Evolutionary conservation across 2,113 vertebrate genomes (phyloP).

Genomic region (Vulpes vulpes): DNA sequence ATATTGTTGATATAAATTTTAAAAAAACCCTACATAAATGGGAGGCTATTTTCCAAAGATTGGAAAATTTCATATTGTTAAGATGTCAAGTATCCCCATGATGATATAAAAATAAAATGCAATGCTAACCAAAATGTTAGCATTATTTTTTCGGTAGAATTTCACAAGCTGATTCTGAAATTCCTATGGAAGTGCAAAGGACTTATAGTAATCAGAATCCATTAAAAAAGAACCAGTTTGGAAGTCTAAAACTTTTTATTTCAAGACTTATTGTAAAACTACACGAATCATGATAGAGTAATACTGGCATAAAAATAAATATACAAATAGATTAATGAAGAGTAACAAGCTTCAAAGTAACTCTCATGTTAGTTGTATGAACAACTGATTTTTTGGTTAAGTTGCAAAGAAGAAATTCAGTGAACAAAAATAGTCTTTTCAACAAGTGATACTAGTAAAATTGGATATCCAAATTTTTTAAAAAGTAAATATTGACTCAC

Average conservation of each 20-base stretch:
- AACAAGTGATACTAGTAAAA: neutral
- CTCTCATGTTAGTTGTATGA: neutral
- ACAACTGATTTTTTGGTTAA: neutral
- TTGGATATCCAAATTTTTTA: neutral
- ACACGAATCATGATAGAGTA: neutral
- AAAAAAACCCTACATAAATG: neutral
- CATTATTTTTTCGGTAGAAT: neutral
- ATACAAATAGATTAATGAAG: neutral
- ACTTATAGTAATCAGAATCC: neutral
- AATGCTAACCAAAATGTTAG: neutral
- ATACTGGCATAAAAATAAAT: neutral
- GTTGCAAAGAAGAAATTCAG: neutral
- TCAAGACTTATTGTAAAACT: neutral
- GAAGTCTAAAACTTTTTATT: neutral
- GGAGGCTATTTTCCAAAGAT: neutral
- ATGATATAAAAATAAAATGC: neutral
- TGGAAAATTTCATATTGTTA: neutral
- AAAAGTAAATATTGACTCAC: neutral
- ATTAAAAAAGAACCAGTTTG: neutral
- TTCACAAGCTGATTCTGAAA: neutral
- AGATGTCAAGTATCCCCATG: neutral
- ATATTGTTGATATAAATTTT: neutral
- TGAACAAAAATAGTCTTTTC: neutral
- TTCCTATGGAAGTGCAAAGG: neutral
- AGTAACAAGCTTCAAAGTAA: neutral